Evolutionary conservation across 2,797 vertebrate species (phyloP), one percentile per base, ranked within the genome.

Genomic region (Cygnus olor): DNA sequence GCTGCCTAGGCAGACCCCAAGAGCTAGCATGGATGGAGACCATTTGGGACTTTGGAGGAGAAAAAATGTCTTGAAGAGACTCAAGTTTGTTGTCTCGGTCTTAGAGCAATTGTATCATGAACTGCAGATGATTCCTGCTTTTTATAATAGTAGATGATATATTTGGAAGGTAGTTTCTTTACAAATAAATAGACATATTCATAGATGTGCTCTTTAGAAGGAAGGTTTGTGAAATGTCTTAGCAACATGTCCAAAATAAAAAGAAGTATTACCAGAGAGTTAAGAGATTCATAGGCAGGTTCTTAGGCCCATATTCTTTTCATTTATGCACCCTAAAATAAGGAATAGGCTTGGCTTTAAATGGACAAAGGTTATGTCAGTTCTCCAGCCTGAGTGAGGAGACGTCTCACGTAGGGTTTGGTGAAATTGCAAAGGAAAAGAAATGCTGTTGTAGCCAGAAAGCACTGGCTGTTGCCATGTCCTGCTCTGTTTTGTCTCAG

Each of bases 111-210:
- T 69, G 15, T 15, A 21, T 61, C 61, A 19, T 6, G 34, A 89
- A 14, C 38, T 71, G 38, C 49, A 91, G 38, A 19, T 81, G 51
- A 71, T 85, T 91, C 13, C 70, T 85, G 32, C 18, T 68, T 81
- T 60, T 12, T 64, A 21, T 11, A 58, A 28, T 45, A 42, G 25
- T 17, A 57, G 24, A 53, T 63, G 17, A 81, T 57, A 8, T 8
- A 16, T 68, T 72, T 69, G 70, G 32, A 18, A 54, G 78, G 19
- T 49, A 9, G 3, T 20, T 79, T 74, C 47, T 70, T 78, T 53
- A 56, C 0, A 0, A 54, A 25, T 6, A 0, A 44, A 34, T 6
- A 66, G 28, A n/a, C 10, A 24, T 85, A 79, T 78, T 58, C 28
- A 63, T 79, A 44, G 38, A 30, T 64, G 15, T 24, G 11, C 12